Evolutionary conservation across 2,113 vertebrate species (phyloP).

Genomic region (Thunnus maccoyii): DNA sequence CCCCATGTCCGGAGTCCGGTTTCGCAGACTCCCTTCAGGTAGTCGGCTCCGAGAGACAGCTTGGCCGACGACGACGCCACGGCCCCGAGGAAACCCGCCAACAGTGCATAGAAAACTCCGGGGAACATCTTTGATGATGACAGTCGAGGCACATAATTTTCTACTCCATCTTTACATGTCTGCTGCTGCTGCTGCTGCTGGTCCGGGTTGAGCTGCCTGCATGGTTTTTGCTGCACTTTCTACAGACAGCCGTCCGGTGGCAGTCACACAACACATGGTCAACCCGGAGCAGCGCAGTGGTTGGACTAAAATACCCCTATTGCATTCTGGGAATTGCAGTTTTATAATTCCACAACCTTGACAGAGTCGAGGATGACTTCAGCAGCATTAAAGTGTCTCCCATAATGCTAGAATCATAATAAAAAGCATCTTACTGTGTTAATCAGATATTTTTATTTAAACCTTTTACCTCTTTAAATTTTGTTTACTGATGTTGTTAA

Average conservation of each 20-base stretch:
- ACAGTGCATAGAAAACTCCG: slow-evolving; percentile 85
- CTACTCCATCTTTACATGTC: slow-evolving; percentile 63
- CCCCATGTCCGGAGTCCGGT: slow-evolving; percentile 85
- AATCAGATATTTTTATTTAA: neutral
- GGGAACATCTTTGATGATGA: slow-evolving; percentile 80
- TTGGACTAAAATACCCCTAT: slow-evolving; percentile 17
- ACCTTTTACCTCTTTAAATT: no score
- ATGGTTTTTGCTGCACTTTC: slow-evolving; percentile 63
- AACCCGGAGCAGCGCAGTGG: slow-evolving; percentile 26
- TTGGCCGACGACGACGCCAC: slow-evolving; percentile 91
- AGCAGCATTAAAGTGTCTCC: neutral
- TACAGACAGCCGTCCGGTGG: slow-evolving; percentile 66
- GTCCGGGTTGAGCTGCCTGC: slow-evolving; percentile 51
- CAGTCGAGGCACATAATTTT: slow-evolving; percentile 63
- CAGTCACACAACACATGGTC: slow-evolving; percentile 58
- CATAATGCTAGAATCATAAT: neutral
- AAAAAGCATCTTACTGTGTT: neutral
- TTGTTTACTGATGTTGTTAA: no score
- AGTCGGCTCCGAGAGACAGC: slow-evolving; percentile 88
- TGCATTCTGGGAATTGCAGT: slow-evolving; percentile 76
- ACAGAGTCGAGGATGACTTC: neutral
- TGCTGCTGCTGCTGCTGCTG: slow-evolving; percentile 33
- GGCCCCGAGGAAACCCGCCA: slow-evolving; percentile 88
- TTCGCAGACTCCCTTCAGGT: slow-evolving; percentile 84
- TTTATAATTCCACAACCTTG: neutral